A percentile compares a stretch with the other conserved stretches of the same genome.
Conservation (phyloP, 2,888 invertebrate species). For the Endotricha flammealis region DNA sequence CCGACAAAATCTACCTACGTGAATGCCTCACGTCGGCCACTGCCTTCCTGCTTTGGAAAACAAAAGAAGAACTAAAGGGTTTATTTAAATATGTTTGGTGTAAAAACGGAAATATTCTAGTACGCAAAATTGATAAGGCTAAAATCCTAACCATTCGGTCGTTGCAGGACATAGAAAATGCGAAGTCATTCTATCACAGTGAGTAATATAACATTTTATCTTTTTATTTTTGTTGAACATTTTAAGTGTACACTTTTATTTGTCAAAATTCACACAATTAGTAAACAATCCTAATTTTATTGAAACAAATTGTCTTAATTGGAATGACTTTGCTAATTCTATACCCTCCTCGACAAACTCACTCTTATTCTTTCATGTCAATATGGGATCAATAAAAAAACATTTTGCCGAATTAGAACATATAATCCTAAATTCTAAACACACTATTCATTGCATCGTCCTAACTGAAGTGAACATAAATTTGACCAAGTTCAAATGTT, state of each 20-base stretch:
- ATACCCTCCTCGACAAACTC: too few species aligned
- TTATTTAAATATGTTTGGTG: neutral
- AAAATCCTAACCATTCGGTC: conserved; percentile 1
- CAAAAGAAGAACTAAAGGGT: conserved; percentile 6
- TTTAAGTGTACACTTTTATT: neutral
- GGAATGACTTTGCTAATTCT: too few species aligned
- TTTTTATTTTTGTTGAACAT: neutral
- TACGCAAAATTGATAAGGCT: neutral
- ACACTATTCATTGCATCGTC: too few species aligned
- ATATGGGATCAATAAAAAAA: too few species aligned
- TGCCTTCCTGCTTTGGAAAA: conserved; percentile 12
- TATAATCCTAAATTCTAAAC: too few species aligned
- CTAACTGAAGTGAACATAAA: too few species aligned
- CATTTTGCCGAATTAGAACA: too few species aligned
- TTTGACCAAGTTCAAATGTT: too few species aligned
- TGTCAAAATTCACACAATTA: neutral
- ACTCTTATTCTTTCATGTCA: too few species aligned
- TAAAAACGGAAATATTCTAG: neutral
- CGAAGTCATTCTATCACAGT: conserved; percentile 1
- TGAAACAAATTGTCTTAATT: too few species aligned
- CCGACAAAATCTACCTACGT: conserved; percentile 9
- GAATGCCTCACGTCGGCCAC: conserved; percentile 12
- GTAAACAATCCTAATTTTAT: too few species aligned
- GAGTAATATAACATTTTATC: neutral
- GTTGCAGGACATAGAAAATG: conserved; percentile 1